Conservation (phyloP, 30 jellyfish, hydroid and myxozoan genomes). For the Sanderia malayensis region DNA sequence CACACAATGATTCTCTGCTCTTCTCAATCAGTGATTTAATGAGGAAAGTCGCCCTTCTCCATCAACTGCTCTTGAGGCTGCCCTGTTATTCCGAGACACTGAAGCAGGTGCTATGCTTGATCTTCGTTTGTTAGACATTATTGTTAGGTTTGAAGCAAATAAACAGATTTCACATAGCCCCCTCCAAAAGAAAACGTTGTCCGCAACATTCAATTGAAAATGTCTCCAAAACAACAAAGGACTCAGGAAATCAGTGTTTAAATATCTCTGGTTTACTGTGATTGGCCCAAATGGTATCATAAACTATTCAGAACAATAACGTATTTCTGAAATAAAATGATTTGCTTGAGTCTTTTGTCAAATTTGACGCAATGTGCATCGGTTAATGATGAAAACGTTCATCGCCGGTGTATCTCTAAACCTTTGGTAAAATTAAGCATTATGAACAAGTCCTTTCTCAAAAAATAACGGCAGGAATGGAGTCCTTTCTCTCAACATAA, state of each 20-base stretch:
- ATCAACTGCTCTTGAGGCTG: too few species aligned
- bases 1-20: too few species aligned
- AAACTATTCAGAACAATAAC: not conserved
- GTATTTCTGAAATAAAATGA: not conserved
- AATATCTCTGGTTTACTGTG: not conserved
- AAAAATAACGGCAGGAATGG: not conserved
- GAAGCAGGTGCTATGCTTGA: too few species aligned
- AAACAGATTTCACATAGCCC: not conserved
- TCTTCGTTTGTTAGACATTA: too few species aligned
- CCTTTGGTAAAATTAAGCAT: not conserved
- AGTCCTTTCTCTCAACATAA: not conserved
- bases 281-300: not conserved
- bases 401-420: not conserved
- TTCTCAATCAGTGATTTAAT: too few species aligned
- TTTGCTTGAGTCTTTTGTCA: not conserved
- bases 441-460: not conserved
- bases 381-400: not conserved
- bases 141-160: too few species aligned
- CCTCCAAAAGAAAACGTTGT: not conserved
- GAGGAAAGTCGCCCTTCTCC: too few species aligned
- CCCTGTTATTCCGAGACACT: too few species aligned
- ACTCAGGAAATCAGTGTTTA: not conserved
- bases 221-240: not conserved
- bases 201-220: not conserved
- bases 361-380: not conserved